Percentiles rank a stretch among this genome's conserved stretches.
Evolutionary conservation across 2,797 vertebrate genomes (phyloP).

Genomic region (Pteropus rufus): DNA sequence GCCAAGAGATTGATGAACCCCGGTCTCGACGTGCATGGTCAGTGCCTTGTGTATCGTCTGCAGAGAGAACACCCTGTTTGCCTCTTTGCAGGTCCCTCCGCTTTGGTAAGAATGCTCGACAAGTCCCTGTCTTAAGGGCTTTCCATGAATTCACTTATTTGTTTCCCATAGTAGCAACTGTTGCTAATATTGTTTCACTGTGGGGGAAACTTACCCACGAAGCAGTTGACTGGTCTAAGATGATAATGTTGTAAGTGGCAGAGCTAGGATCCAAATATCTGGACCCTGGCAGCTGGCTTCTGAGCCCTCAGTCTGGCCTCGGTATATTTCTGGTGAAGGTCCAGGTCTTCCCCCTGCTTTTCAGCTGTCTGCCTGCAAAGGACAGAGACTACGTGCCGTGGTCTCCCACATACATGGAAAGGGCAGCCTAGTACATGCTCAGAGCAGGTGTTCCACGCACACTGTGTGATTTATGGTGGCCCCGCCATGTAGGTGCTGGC

Average conservation of each 20-base stretch:
- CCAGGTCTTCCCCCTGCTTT: neutral
- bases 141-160: neutral
- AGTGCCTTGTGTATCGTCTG: neutral
- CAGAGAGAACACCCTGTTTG: neutral
- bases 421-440: neutral
- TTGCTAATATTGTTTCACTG: neutral
- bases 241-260: neutral
- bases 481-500: neutral
- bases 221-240: neutral
- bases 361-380: neutral
- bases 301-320: rapidly evolving
- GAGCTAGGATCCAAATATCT: neutral
- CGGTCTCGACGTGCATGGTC: rapidly evolving
- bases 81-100: neutral
- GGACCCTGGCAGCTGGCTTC: neutral
- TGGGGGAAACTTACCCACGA: neutral
- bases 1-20: neutral
- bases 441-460: neutral
- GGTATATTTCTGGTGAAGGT: neutral
- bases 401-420: rapidly evolving
- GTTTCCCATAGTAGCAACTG: neutral
- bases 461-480: neutral
- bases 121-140: neutral
- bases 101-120: too few relatives aligned
- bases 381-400: neutral